Conservation (phyloP, 35 echinoderm and acorn worm species). For the Eucidaris tribuloides region DNA sequence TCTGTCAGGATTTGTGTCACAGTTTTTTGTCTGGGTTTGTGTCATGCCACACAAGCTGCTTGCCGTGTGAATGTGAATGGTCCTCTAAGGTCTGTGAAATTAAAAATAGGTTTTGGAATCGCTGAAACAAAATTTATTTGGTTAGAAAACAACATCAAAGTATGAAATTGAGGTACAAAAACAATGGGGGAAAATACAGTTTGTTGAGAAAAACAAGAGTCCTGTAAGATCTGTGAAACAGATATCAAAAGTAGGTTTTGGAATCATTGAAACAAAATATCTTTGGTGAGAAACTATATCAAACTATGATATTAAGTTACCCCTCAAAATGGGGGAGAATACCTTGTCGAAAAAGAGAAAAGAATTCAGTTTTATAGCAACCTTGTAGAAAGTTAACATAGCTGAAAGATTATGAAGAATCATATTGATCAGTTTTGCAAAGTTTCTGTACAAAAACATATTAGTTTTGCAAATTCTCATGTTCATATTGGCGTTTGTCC, state of each 20-base stretch:
- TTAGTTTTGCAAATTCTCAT: not conserved
- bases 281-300: too few species aligned
- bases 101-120: not conserved
- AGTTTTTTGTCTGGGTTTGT: slow-evolving; percentile 27
- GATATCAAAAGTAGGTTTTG: not conserved
- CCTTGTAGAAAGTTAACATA: not conserved
- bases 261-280: not conserved
- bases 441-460: not conserved
- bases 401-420: not conserved
- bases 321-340: too few species aligned
- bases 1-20: too few species aligned
- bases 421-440: not conserved
- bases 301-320: too few species aligned
- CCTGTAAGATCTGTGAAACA: too few species aligned
- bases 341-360: too few species aligned
- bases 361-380: too few species aligned
- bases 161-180: not conserved
- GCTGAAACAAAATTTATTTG: not conserved
- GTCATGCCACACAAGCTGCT: slow-evolving; percentile 39
- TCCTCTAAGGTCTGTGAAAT: slow-evolving; percentile 30
- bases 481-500: not conserved
- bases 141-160: not conserved
- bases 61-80: slow-evolving; percentile 34
- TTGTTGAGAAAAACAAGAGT: not conserved
- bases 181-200: not conserved